These are phyloP conservation scores for Latrodectus geometricus DNA, from an alignment of 1,140 invertebrate genomes.

Conservation along the genomic window DNA sequence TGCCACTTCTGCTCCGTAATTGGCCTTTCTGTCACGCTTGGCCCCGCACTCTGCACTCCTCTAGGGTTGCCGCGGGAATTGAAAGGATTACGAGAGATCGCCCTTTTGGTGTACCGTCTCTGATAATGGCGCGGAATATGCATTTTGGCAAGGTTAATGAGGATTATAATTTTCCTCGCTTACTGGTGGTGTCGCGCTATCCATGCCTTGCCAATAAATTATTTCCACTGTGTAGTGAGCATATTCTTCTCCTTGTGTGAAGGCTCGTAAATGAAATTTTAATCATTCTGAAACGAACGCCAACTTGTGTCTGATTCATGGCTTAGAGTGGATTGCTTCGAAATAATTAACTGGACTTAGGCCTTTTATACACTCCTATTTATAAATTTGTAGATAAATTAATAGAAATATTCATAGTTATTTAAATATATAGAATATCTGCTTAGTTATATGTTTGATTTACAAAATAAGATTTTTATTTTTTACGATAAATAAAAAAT, in stretches of 20 bases:
- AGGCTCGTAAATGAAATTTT: too few relatives aligned
- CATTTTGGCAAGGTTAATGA: not conserved
- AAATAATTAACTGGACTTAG: too few relatives aligned
- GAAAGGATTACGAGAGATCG: slow-evolving; percentile 18
- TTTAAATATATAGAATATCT: too few relatives aligned
- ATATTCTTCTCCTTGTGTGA: not conserved
- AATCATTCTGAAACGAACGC: too few relatives aligned
- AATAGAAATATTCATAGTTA: too few relatives aligned
- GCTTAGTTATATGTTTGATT: too few relatives aligned
- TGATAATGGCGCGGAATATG: not conserved
- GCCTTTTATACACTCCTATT: too few relatives aligned
- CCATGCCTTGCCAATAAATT: not conserved
- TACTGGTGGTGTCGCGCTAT: not conserved
- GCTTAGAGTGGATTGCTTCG: too few relatives aligned
- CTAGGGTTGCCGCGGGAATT: slow-evolving; percentile 17
- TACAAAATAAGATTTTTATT: too few relatives aligned
- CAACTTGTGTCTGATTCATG: too few relatives aligned
- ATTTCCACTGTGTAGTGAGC: not conserved
- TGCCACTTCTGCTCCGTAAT: slow-evolving; percentile 57
- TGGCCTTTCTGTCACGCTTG: slow-evolving; percentile 58
- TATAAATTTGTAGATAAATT: too few relatives aligned
- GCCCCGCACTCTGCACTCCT: slow-evolving; percentile 30
- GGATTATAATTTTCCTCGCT: slow-evolving; percentile 7
- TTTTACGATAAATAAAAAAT: too few relatives aligned
- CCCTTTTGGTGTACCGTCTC: slow-evolving; percentile 29